Conservation (phyloP, 1,140 invertebrate species). For the Drosophila leontia region DNA sequence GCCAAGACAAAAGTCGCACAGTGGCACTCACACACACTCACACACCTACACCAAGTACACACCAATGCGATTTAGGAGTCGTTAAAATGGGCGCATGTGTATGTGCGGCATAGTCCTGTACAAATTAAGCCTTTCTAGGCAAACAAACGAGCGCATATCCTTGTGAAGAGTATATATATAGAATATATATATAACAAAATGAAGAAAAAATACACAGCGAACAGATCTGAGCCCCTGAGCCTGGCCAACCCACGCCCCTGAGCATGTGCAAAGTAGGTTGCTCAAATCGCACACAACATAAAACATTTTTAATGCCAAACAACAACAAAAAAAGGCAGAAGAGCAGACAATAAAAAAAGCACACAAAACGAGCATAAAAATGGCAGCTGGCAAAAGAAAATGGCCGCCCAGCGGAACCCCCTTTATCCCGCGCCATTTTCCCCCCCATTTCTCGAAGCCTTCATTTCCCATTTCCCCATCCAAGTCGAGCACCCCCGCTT, state of each 20-base stretch:
- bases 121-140: constrained; percentile 82
- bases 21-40: constrained; percentile 30
- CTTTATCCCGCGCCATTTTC: background rate
- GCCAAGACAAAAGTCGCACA: constrained; percentile 78
- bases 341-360: constrained; percentile 52
- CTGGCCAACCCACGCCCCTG: constrained; percentile 13
- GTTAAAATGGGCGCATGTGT: constrained; percentile 47
- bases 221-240: constrained; percentile 36
- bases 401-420: constrained; percentile 62
- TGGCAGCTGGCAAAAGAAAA: constrained; percentile 81
- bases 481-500: constrained; percentile 12
- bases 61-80: constrained; percentile 53
- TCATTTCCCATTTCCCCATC: background rate
- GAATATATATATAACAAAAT: constrained; percentile 55
- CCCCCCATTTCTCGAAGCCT: background rate
- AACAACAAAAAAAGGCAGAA: constrained; percentile 41
- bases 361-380: constrained; percentile 78
- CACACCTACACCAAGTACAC: constrained; percentile 28
- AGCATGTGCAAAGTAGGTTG: constrained; percentile 82
- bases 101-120: constrained; percentile 48
- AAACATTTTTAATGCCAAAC: constrained; percentile 83
- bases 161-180: constrained; percentile 16
- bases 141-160: constrained; percentile 81
- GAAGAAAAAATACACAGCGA: constrained; percentile 22
- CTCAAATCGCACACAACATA: constrained; percentile 82